Evolutionary conservation across 30 jellyfish, hydroid and myxozoan species (phyloP).

Genomic region (Aurelia coerulea): DNA sequence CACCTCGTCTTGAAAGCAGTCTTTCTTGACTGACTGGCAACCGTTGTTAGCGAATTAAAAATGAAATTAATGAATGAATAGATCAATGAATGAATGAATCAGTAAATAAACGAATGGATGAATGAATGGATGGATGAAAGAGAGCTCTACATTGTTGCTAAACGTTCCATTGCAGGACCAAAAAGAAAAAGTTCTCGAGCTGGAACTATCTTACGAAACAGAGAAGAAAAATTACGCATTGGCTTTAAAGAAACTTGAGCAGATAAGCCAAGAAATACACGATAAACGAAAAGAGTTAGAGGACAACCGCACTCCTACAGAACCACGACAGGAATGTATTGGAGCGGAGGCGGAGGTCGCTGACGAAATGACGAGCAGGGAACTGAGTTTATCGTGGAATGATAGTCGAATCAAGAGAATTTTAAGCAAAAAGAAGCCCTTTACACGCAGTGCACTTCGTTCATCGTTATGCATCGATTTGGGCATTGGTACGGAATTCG

Average conservation of each 20-base stretch:
- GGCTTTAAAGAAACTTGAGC: constrained; percentile 81
- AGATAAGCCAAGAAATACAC: constrained; percentile 93
- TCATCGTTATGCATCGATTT: constrained; percentile 85
- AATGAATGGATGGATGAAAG: no score
- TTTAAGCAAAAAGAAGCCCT: constrained; percentile 52
- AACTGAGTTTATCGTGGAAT: constrained; percentile 62
- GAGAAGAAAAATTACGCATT: constrained; percentile 82
- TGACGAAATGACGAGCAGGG: constrained; percentile 35
- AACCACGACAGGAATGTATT: constrained; percentile 83
- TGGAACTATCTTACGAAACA: constrained; percentile 68
- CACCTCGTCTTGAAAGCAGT: no score
- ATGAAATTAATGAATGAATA: no score
- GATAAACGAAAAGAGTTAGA: constrained; percentile 50
- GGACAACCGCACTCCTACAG: constrained; percentile 24
- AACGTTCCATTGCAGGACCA: constrained; percentile 62
- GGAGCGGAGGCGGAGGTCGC: constrained; percentile 86
- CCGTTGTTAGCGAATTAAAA: no score
- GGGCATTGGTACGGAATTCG: constrained; percentile 90
- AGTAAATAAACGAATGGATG: no score
- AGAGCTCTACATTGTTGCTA: not conserved
- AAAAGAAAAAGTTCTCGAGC: constrained; percentile 71
- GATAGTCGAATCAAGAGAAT: constrained; percentile 58
- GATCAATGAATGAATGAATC: no score
- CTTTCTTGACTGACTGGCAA: no score
- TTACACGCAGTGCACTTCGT: constrained; percentile 58